These are phyloP conservation scores for Campoplex capitator DNA, from an alignment of 2,888 invertebrate species.

Conservation along the genomic window DNA sequence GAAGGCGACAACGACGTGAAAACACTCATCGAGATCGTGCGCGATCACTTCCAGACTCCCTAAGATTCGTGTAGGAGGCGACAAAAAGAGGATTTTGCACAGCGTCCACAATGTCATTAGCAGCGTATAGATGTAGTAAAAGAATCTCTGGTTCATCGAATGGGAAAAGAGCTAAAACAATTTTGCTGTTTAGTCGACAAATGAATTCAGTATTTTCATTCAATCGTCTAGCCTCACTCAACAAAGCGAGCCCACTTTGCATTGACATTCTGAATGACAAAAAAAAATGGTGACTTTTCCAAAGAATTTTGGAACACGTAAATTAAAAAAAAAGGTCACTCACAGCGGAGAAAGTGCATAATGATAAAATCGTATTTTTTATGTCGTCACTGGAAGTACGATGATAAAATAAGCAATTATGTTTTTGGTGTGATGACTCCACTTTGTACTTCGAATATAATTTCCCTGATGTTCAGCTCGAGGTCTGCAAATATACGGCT, in stretches of 20 bases:
- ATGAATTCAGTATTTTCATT: not conserved
- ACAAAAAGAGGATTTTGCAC: slow-evolving; percentile 38
- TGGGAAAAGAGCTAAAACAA: not conserved
- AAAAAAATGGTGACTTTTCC: not conserved
- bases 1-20: slow-evolving; percentile 54
- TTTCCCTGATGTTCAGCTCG: not conserved
- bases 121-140: not conserved
- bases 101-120: slow-evolving; percentile 24
- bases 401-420: not conserved
- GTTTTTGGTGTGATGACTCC: not conserved
- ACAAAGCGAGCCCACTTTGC: not conserved
- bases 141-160: not conserved
- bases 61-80: slow-evolving; percentile 55
- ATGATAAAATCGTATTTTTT: not conserved
- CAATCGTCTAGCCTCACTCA: not conserved
- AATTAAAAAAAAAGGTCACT: not conserved
- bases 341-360: not conserved
- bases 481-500: not conserved
- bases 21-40: slow-evolving; percentile 53
- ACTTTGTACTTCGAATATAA: not conserved
- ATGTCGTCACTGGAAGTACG: not conserved
- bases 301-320: not conserved
- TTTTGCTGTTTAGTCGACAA: not conserved
- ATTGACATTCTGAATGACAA: not conserved
- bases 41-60: slow-evolving; percentile 39